Evolutionary conservation across 2,797 vertebrate species (phyloP).

Genomic region (Chrosomus eos): DNA sequence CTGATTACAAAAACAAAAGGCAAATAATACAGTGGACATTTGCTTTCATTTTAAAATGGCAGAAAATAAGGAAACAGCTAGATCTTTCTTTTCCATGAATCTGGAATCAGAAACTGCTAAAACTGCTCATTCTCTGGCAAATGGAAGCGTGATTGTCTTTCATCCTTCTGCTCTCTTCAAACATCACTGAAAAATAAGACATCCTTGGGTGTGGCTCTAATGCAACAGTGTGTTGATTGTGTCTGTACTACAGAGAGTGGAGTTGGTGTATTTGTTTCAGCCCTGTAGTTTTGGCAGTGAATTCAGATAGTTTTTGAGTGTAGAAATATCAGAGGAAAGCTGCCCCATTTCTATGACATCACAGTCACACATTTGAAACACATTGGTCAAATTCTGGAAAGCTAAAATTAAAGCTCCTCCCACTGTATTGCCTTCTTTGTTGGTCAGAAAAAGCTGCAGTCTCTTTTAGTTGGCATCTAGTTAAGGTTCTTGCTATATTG

Average conservation of each 20-base stretch:
- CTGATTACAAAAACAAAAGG: too few relatives aligned
- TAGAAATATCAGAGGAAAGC: constrained; percentile 47
- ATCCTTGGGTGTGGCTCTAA: neutral
- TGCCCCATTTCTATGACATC: neutral
- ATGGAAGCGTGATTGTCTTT: constrained; percentile 77
- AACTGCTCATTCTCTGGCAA: constrained; percentile 69
- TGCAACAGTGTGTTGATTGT: neutral
- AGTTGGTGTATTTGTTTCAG: neutral
- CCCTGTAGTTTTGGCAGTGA: constrained; percentile 65
- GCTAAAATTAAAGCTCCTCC: neutral
- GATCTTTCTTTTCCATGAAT: neutral
- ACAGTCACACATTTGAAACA: neutral
- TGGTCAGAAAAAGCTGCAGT: neutral
- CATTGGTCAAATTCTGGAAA: neutral
- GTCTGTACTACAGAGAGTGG: too few relatives aligned
- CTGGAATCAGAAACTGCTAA: too few relatives aligned
- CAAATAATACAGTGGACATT: neutral
- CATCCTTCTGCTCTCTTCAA: constrained; percentile 76
- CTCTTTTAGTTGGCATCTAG: neutral
- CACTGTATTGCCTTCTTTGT: neutral
- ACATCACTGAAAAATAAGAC: constrained; percentile 73
- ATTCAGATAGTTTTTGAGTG: constrained; percentile 56
- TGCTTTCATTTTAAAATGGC: neutral
- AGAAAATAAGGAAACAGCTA: neutral
- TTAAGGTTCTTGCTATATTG: neutral